Evolutionary conservation across 92 coral and sea anemone species (phyloP), one percentile per base, ranked within the genome.

Genomic region (Palythoa heliodiscus): DNA sequence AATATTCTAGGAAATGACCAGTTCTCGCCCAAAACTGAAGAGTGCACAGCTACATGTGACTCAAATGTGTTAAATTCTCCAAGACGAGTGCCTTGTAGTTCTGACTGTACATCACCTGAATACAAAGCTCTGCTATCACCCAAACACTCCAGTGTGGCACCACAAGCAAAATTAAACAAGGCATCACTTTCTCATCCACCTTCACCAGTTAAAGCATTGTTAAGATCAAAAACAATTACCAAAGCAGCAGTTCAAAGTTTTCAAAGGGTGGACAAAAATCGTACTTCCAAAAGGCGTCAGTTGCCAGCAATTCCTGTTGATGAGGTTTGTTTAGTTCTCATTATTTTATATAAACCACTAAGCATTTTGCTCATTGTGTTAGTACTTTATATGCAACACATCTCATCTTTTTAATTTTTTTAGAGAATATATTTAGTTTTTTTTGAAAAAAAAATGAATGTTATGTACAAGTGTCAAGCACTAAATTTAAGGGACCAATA

Each of bases 61-160:
- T 43, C 60, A 61, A 64, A 37, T 23, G 20, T 35, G 24, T 48
- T 80, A 24, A 64, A 5, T 3, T 66, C 74, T 20, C 84, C 74
- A 43, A 61, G 11, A 23, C 84, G 84, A 23, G 84, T 80, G 17
- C 84, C 84, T 64, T 79, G 83, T 79, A 25, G 68, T 79, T 17
- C 75, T 68, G 57, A 7, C 60, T 9, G 23, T 14, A 24, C 66
- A 68, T 80, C 84, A 6, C 74, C 84, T 47, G 74, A 66, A 15
- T 66, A 43, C 38, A 48, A 12, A 66, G 74, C 74, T 5, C 9
- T 64, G 3, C 40, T 80, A 43, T 80, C 84, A 0, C 84, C 84
- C 12, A 47, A 47, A 23, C 84, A 3, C 15, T 50, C 63, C 2
- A 53, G 38, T 47, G 22, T 47, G 58, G 66, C 66, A 24, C 64